Evolutionary conservation across 2,888 invertebrate species (phyloP).

Genomic region (Perithous albicinctus): DNA sequence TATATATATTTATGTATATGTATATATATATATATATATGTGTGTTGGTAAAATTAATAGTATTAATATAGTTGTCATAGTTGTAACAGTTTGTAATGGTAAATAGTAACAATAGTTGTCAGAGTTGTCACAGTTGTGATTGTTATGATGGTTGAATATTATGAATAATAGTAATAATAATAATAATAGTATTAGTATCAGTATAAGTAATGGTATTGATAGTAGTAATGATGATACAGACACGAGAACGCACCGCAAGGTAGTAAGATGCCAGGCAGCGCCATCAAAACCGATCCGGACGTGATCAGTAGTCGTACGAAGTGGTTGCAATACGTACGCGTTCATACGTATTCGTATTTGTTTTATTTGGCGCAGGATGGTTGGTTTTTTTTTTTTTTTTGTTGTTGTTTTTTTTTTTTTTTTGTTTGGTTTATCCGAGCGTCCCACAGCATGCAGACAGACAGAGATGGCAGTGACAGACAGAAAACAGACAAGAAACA

Average conservation of each 20-base stretch:
- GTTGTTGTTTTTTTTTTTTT: too few relatives aligned
- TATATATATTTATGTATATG: too few relatives aligned
- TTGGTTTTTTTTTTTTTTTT: constrained; percentile 67
- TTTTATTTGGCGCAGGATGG: constrained; percentile 67
- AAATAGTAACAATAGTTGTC: background rate
- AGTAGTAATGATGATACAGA: constrained; percentile 29
- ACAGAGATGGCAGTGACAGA: constrained; percentile 86
- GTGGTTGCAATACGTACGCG: constrained; percentile 37
- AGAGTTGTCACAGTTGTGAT: background rate
- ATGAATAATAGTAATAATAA: background rate
- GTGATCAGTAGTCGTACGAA: constrained; percentile 6
- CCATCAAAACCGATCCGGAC: constrained; percentile 3
- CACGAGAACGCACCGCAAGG: constrained; percentile 10
- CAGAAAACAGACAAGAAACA: constrained; percentile 86
- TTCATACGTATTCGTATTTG: constrained; percentile 30
- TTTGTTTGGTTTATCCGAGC: constrained; percentile 78
- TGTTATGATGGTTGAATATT: too few relatives aligned
- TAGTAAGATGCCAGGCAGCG: background rate
- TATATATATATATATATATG: too few relatives aligned
- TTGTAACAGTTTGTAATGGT: too few relatives aligned
- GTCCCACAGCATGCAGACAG: constrained; percentile 87
- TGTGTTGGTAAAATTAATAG: too few relatives aligned
- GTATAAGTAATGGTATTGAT: background rate
- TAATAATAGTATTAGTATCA: background rate
- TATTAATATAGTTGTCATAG: constrained; percentile 17